phyloP scores from a whole-genome alignment of 2,888 invertebrate species.

The Tetranychus truncatus region DNA sequence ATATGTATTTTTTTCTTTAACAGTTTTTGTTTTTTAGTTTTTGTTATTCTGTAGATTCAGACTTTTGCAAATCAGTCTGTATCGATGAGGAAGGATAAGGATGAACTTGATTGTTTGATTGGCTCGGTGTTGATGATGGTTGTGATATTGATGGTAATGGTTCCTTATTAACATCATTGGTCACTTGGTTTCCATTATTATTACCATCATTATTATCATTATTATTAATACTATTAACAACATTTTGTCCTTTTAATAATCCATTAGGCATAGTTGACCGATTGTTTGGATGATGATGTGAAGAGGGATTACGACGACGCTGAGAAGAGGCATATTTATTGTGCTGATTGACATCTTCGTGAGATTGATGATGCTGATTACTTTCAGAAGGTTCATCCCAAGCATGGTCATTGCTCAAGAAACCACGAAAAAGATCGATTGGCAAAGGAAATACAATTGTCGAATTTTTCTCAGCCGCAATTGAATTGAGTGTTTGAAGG shows the following conservation, averaged over 20 bases:
- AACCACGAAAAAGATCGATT: conserved; percentile 7
- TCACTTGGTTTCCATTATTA: background rate
- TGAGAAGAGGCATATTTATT: no score
- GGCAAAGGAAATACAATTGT: conserved; percentile 60
- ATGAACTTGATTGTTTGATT: background rate
- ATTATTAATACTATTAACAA: conserved; percentile 25
- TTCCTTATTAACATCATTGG: background rate
- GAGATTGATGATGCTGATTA: background rate
- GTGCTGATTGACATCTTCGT: background rate
- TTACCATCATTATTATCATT: background rate
- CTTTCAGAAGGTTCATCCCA: background rate
- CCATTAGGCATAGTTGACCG: background rate
- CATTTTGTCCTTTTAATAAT: background rate
- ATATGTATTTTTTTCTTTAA: no score
- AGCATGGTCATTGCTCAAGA: background rate
- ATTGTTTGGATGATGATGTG: background rate
- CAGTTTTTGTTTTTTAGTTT: background rate
- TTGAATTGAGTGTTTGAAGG: conserved; percentile 70
- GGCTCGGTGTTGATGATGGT: background rate
- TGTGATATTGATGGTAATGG: background rate
- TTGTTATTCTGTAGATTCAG: background rate
- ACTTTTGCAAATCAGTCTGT: background rate
- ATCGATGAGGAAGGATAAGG: background rate
- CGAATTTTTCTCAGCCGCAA: conserved; percentile 83
- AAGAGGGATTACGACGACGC: no score